These are phyloP conservation scores for Gobio gobio DNA, from an alignment of 2,113 vertebrate species.

Conservation along the genomic window DNA sequence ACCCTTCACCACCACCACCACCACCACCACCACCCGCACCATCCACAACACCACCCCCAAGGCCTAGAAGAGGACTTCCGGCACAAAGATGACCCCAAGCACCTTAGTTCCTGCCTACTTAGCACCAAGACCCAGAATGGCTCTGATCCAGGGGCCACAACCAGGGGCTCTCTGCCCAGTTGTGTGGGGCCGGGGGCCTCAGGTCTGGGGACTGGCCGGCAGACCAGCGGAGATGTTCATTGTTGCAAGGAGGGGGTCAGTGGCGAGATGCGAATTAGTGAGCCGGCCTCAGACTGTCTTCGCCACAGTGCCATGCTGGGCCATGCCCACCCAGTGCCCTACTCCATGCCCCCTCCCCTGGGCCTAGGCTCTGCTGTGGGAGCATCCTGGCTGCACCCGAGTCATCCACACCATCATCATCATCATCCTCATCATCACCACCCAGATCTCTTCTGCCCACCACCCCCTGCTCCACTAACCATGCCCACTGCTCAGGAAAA, in stretches of 20 bases:
- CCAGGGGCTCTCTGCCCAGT: constrained; percentile 74
- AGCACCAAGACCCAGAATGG: constrained; percentile 70
- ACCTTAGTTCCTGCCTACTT: constrained; percentile 84
- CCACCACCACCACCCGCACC: constrained; percentile 68
- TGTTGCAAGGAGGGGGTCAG: constrained; percentile 79
- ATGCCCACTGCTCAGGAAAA: constrained; percentile 82
- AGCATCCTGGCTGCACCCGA: constrained; percentile 82
- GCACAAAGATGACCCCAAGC: constrained; percentile 79
- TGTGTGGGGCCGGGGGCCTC: constrained; percentile 75
- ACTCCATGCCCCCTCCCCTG: constrained; percentile 83
- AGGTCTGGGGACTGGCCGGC: constrained; percentile 58
- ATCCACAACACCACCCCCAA: constrained; percentile 67
- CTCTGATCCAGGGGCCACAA: constrained; percentile 61
- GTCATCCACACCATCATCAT: constrained; percentile 62
- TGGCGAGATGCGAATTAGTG: constrained; percentile 81
- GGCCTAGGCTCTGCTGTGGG: constrained; percentile 80
- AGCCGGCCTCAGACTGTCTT: constrained; percentile 86
- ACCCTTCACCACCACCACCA: constrained; percentile 65
- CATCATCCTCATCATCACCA: constrained; percentile 72
- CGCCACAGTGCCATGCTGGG: constrained; percentile 78
- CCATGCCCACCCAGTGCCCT: constrained; percentile 81
- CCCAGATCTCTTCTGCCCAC: constrained; percentile 86
- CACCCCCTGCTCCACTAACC: constrained; percentile 69
- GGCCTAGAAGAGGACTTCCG: constrained; percentile 77
- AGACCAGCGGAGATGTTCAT: constrained; percentile 66